Conservation (phyloP, 2,888 invertebrate genomes). For the Andrena minutula region DNA sequence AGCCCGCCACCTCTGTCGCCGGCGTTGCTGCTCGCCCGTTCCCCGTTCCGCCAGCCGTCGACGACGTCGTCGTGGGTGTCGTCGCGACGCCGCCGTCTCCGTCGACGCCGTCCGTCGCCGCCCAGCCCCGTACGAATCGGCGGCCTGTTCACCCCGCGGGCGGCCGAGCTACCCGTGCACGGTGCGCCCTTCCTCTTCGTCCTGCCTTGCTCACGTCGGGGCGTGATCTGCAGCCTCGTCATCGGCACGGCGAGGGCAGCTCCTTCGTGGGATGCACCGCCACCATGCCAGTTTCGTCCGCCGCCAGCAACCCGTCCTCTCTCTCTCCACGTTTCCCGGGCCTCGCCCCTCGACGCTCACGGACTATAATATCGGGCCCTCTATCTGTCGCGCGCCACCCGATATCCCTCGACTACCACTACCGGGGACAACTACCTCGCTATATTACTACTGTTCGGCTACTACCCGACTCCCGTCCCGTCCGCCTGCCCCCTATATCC, state of each 20-base stretch:
- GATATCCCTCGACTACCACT: constrained; percentile 6
- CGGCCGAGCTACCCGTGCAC: constrained; percentile 71
- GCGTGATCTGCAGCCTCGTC: constrained; percentile 74
- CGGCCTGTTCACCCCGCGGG: constrained; percentile 61
- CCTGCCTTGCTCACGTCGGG: constrained; percentile 66
- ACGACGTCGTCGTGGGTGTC: constrained; percentile 53
- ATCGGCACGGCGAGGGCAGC: constrained; percentile 78
- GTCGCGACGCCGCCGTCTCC: constrained; percentile 77
- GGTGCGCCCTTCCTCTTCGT: constrained; percentile 70
- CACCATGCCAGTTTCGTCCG: constrained; percentile 70
- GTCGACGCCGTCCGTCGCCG: constrained; percentile 75
- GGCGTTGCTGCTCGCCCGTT: constrained; percentile 40
- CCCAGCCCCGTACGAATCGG: constrained; percentile 60
- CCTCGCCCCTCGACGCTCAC: constrained; percentile 21
- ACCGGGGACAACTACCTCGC: constrained; percentile 14
- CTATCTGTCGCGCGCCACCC: neutral
- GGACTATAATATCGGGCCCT: too few relatives aligned
- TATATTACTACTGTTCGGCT: neutral
- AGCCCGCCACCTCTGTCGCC: constrained; percentile 39
- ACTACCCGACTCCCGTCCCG: neutral
- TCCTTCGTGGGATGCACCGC: constrained; percentile 73
- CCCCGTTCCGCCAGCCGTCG: constrained; percentile 38
- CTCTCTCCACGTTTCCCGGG: constrained; percentile 23
- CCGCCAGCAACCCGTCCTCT: constrained; percentile 33
- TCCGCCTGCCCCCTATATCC: constrained; percentile 11